Evolutionary conservation across 2,797 vertebrate species (phyloP), one percentile per base, ranked within the genome.

Genomic region (Gymnopithys bicolor): DNA sequence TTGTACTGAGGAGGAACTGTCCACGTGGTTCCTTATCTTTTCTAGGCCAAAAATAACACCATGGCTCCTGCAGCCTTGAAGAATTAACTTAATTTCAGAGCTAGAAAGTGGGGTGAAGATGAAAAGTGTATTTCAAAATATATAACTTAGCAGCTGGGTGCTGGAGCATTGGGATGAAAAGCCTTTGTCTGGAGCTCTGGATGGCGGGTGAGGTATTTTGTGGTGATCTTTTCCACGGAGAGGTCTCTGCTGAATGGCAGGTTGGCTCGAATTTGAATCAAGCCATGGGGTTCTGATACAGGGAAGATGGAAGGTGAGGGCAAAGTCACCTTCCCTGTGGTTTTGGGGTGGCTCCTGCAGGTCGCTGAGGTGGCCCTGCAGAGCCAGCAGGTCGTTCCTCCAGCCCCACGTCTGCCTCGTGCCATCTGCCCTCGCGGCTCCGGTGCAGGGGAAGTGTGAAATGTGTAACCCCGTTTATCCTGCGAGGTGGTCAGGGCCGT

Each of bases 281-380:
- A 48, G n/a, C 2, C 0, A 3, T 4, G 12, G 10, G 0, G 32
- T 46, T 30, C 52, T 35, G 46, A 13, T 4, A 1, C 0, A 1
- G 45, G 52, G 19, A 3, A 19, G 63, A 2, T n/a, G 37, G 49
- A 79, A 83, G 62, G 51, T 23, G 67, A 69, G 74, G 77, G 66
- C 48, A 24, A 9, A 33, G 19, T 18, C 51, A 15, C 12, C 75
- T 33, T 52, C 37, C 66, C 5, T 16, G 53, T 71, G 66, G 33
- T 64, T 45, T 49, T 41, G 19, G n/a, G 5, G 43, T 15, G 59
- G 48, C 82, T 85, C 75, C 74, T 69, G 17, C 63, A 14, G 39
- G 3, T 62, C 56, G 78, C 69, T 27, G 84, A 1, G 0, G 8
- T 10, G 52, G 35, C 77, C 60, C 48, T 0, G 2, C 51, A 41